These are phyloP conservation scores for Phasianus colchicus DNA, from an alignment of 2,113 vertebrate genomes.

Conservation along the genomic window DNA sequence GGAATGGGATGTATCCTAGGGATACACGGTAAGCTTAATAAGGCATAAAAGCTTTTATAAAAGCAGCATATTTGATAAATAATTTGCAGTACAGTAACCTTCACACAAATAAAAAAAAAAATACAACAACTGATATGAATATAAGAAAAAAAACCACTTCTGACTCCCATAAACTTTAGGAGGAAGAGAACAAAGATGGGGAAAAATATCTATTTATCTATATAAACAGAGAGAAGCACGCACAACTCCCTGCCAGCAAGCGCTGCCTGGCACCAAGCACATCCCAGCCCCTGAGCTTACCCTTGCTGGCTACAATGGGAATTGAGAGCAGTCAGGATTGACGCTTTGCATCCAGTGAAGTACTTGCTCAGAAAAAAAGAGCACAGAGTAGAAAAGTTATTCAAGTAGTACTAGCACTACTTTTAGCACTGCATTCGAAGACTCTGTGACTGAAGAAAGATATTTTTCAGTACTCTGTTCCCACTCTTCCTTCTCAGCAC, in stretches of 20 bases:
- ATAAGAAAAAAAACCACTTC: not conserved
- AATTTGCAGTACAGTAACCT: not conserved
- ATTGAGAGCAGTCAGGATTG: not conserved
- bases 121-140: not conserved
- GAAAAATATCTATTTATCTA: not conserved
- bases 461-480: not conserved
- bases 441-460: not conserved
- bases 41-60: not conserved
- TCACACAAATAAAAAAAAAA: not conserved
- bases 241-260: not conserved
- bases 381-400: not conserved
- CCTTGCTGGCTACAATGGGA: not conserved
- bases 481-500: not conserved
- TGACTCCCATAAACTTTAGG: not conserved
- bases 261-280: not conserved
- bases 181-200: not conserved
- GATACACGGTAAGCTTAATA: not conserved
- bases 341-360: not conserved
- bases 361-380: not conserved
- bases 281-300: not conserved
- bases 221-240: too few relatives aligned
- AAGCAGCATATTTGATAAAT: not conserved
- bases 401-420: not conserved
- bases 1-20: conserved; percentile 19
- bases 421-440: not conserved